Conservation (phyloP, 2,888 invertebrate species). For the Sphaerophoria taeniata region DNA sequence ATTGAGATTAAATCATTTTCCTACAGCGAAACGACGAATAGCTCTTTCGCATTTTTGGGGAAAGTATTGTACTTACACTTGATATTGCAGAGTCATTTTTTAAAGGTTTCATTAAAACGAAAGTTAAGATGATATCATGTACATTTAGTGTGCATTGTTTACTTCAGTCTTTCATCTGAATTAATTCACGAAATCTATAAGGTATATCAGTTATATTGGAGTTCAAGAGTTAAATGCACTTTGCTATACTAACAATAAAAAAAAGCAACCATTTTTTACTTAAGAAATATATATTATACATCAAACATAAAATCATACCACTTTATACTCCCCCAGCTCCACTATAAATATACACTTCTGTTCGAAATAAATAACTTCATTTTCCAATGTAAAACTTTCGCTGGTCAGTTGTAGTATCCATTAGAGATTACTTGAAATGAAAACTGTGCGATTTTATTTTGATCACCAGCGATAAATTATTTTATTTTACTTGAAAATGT, state of each 20-base stretch:
- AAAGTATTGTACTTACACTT: too few species aligned
- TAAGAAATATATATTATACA: background rate
- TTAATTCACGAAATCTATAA: too few species aligned
- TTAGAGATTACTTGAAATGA: conserved; percentile 1
- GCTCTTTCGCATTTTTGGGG: too few species aligned
- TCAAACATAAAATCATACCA: conserved; percentile 13
- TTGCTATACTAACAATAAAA: background rate
- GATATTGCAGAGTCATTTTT: too few species aligned
- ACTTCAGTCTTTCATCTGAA: too few species aligned
- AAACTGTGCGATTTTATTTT: conserved; percentile 20
- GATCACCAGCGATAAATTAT: conserved; percentile 33
- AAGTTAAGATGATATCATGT: too few species aligned
- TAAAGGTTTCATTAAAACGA: too few species aligned
- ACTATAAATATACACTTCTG: background rate
- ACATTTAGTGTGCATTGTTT: too few species aligned
- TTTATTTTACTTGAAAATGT: conserved; percentile 9
- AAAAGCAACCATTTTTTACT: background rate
- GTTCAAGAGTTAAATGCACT: background rate
- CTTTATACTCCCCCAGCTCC: conserved; percentile 15
- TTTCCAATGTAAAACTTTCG: conserved; percentile 19
- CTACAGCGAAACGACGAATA: too few species aligned
- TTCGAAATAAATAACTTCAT: conserved; percentile 25
- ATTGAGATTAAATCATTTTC: too few species aligned
- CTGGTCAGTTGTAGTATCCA: conserved; percentile 1
- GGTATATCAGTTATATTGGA: background rate